These are phyloP conservation scores for Theristicus caerulescens DNA, from an alignment of 2,113 vertebrate species.

Conservation along the genomic window DNA sequence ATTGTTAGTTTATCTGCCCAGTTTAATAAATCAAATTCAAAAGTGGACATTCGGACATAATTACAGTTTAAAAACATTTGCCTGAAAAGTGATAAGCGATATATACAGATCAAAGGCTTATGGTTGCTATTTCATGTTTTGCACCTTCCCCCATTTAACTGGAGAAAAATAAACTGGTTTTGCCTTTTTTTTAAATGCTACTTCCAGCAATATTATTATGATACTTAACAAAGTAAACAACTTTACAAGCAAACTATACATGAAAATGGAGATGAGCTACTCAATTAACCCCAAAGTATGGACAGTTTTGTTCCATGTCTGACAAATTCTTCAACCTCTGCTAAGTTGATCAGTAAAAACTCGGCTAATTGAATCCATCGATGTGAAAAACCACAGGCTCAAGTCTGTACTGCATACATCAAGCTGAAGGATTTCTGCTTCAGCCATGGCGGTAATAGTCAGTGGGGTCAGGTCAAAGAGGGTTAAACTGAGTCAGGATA, in stretches of 20 bases:
- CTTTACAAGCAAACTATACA: not conserved
- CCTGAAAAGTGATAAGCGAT: not conserved
- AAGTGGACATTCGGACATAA: not conserved
- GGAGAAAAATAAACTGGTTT: not conserved
- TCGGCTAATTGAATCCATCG: slow-evolving; percentile 75
- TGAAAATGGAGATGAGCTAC: slow-evolving; percentile 6
- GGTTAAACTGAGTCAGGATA: slow-evolving; percentile 81
- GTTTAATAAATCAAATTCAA: slow-evolving; percentile 15
- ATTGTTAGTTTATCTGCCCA: not conserved
- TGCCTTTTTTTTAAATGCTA: not conserved
- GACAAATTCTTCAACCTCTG: slow-evolving; percentile 68
- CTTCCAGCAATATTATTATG: not conserved
- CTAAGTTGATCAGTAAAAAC: slow-evolving; percentile 71
- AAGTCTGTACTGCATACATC: slow-evolving; percentile 75
- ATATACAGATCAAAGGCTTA: not conserved
- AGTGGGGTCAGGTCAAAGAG: slow-evolving; percentile 82
- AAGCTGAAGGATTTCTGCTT: slow-evolving; percentile 73
- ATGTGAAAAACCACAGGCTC: slow-evolving; percentile 75
- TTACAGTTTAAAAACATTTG: not conserved
- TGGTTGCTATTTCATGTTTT: not conserved
- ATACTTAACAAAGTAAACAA: slow-evolving; percentile 6
- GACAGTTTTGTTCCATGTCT: slow-evolving; percentile 54
- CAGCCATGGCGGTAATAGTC: slow-evolving; percentile 69
- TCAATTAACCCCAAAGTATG: not conserved
- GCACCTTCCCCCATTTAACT: not conserved